A percentile compares a stretch with the other conserved stretches of the same genome.
These are phyloP conservation scores for Athene cunicularia DNA, from an alignment of 2,113 vertebrate genomes.

Conservation along the genomic window DNA sequence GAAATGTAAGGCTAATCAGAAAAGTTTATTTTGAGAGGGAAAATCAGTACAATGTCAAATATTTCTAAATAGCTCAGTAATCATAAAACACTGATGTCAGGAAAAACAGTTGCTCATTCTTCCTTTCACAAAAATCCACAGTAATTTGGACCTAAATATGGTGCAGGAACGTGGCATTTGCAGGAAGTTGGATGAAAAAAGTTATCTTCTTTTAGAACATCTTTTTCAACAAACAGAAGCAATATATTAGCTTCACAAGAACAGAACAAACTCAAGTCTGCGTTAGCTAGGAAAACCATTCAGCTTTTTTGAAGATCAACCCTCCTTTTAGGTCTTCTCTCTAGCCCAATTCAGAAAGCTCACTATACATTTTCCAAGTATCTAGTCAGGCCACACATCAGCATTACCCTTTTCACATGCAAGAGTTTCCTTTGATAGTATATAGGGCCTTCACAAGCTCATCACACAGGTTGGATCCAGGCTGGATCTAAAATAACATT, in stretches of 20 bases:
- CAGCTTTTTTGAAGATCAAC: not conserved
- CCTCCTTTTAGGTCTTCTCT: not conserved
- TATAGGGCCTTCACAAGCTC: not conserved
- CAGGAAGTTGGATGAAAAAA: slow-evolving; percentile 31
- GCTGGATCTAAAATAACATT: not conserved
- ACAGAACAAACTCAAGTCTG: not conserved
- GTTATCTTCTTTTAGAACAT: slow-evolving; percentile 22
- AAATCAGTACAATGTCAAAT: slow-evolving; percentile 66
- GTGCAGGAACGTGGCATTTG: slow-evolving; percentile 16
- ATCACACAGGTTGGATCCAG: not conserved
- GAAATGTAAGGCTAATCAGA: slow-evolving; percentile 59
- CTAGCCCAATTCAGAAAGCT: not conserved
- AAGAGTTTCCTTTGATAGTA: not conserved
- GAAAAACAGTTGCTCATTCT: slow-evolving; percentile 49
- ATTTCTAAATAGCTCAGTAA: slow-evolving; percentile 62
- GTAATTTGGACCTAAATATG: slow-evolving; percentile 60
- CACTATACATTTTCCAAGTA: not conserved
- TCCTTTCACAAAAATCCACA: slow-evolving; percentile 43
- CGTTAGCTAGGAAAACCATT: not conserved
- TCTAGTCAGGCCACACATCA: not conserved
- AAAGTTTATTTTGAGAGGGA: slow-evolving; percentile 66
- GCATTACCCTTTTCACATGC: not conserved
- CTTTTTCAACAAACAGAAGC: not conserved
- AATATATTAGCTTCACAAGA: not conserved
- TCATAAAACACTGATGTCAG: slow-evolving; percentile 63